Evolutionary conservation across 1,140 invertebrate species (phyloP).

Genomic region (Sitobion miscanthi): DNA sequence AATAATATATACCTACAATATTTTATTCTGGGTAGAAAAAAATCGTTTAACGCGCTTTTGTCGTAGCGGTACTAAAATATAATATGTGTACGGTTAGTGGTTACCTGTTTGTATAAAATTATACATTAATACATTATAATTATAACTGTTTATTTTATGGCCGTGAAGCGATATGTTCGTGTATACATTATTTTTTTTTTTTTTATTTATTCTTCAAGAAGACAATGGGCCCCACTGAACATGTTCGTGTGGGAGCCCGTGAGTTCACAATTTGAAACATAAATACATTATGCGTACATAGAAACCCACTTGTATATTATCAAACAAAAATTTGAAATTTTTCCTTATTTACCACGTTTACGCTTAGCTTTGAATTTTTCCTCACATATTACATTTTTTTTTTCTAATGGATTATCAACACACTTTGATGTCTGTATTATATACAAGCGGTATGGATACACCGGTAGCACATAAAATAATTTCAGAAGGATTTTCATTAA

Average conservation of each 20-base stretch:
- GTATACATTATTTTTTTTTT: neutral
- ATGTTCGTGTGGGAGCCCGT: no score
- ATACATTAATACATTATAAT: neutral
- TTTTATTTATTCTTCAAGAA: no score
- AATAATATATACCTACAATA: neutral
- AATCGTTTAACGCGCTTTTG: neutral
- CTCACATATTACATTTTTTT: neutral
- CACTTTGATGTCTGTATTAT: neutral
- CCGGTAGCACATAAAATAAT: neutral
- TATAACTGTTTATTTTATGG: neutral
- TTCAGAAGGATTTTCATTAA: neutral
- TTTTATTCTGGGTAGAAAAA: neutral
- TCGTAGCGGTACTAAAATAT: no score
- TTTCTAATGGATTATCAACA: neutral
- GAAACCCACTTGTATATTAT: neutral
- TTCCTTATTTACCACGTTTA: neutral
- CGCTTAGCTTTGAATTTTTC: neutral
- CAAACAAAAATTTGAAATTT: neutral
- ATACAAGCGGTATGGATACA: neutral
- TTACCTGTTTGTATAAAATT: neutral
- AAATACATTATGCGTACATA: neutral
- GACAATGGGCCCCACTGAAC: no score
- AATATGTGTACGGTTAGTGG: neutral
- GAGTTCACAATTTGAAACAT: no score
- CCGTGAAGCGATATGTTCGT: neutral